Conservation (phyloP, 2,888 invertebrate species). For the Apodemia hepburni region DNA sequence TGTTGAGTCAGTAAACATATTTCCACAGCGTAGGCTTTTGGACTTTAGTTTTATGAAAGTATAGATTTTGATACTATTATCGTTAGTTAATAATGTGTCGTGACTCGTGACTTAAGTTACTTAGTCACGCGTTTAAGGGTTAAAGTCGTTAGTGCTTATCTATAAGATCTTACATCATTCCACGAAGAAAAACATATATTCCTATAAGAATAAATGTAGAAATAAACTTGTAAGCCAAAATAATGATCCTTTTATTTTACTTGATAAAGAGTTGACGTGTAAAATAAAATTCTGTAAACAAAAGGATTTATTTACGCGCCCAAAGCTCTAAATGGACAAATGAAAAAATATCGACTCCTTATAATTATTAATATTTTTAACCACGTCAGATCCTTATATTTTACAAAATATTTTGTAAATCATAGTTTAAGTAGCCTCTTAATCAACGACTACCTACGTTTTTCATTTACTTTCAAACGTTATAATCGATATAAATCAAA, state of each 20-base stretch:
- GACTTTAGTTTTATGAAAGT: background rate
- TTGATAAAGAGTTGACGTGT: background rate
- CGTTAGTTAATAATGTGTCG: conserved; percentile 9
- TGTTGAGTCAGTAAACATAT: background rate
- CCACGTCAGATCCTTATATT: too few species aligned
- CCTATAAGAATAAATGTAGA: background rate
- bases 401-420: too few species aligned
- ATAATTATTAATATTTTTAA: too few species aligned
- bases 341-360: too few species aligned
- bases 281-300: too few species aligned
- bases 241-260: background rate
- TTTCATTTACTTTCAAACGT: too few species aligned
- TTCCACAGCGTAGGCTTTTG: background rate
- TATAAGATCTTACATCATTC: conserved; percentile 34
- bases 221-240: background rate
- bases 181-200: conserved; percentile 20
- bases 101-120: conserved; percentile 56
- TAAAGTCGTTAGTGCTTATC: conserved; percentile 47
- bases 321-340: too few species aligned
- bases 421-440: too few species aligned
- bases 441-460: too few species aligned
- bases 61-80: conserved; percentile 2
- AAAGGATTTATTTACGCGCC: too few species aligned
- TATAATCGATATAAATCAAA: too few species aligned
- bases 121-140: conserved; percentile 55